Evolutionary conservation across 2,888 invertebrate species (phyloP).

Genomic region (Ametastegia equiseti): DNA sequence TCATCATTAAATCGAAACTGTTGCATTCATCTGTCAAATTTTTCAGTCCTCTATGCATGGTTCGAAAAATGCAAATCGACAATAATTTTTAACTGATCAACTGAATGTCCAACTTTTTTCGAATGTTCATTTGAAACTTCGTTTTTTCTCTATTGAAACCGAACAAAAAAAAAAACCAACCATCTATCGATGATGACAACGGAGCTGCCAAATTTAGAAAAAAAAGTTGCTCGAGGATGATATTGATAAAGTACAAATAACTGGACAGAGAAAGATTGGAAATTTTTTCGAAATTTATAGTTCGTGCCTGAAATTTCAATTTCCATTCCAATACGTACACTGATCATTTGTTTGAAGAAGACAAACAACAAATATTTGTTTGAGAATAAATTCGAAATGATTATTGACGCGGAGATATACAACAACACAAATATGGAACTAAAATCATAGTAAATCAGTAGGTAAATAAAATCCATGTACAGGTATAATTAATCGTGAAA

Average conservation of each 20-base stretch:
- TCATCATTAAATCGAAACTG: background rate
- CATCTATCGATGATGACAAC: too few relatives aligned
- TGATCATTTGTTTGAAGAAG: background rate
- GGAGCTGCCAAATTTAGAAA: too few relatives aligned
- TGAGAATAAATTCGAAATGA: background rate
- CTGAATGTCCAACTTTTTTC: too few relatives aligned
- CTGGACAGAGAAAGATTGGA: background rate
- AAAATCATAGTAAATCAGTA: background rate
- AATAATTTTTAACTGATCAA: too few relatives aligned
- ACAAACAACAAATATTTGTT: background rate
- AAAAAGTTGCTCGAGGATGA: too few relatives aligned
- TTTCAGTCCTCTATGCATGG: too few relatives aligned
- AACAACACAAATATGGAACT: background rate
- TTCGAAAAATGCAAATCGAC: too few relatives aligned
- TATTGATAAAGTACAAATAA: too few relatives aligned
- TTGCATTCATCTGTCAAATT: background rate
- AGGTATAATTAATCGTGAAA: slow-evolving; percentile 14
- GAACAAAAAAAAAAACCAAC: too few relatives aligned
- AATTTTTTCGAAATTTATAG: background rate
- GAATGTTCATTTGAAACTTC: too few relatives aligned
- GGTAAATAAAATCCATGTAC: background rate
- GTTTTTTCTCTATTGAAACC: too few relatives aligned
- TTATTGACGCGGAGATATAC: background rate
- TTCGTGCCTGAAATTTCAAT: background rate
- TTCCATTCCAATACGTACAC: background rate